A percentile compares a stretch with the other conserved stretches of the same genome.
Conservation (phyloP, 2,888 invertebrate genomes). For the Allolobophora icterica region DNA sequence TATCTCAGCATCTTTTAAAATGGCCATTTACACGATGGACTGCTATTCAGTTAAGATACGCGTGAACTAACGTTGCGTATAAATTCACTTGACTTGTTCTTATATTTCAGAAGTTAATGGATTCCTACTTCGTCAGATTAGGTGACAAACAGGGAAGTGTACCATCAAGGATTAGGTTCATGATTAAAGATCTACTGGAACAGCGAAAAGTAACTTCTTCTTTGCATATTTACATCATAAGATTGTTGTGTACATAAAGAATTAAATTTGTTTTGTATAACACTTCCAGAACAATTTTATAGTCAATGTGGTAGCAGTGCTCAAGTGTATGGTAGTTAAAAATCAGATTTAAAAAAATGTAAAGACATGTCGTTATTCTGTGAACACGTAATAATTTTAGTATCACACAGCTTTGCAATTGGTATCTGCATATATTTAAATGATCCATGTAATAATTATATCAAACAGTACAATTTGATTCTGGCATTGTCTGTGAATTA, state of each 20-base stretch:
- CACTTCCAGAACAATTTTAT: not conserved
- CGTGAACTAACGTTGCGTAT: not conserved
- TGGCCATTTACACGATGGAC: not conserved
- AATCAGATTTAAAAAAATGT: too few species aligned
- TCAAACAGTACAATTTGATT: too few species aligned
- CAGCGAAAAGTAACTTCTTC: not conserved
- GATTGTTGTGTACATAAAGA: not conserved
- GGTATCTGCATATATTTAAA: not conserved
- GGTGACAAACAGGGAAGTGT: constrained; percentile 9
- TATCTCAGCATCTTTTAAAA: too few species aligned
- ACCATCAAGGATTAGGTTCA: constrained; percentile 17
- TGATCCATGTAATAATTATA: too few species aligned
- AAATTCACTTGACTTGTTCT: not conserved
- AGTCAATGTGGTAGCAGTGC: not conserved
- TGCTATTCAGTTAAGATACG: not conserved
- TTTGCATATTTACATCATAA: not conserved
- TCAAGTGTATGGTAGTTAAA: too few species aligned
- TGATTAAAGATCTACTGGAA: constrained; percentile 18
- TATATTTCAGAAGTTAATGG: not conserved
- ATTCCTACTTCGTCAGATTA: not conserved
- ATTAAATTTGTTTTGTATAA: not conserved
- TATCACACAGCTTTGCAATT: not conserved
- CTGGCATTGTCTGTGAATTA: too few species aligned
- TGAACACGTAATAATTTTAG: too few species aligned
- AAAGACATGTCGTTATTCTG: not conserved